Percentiles rank a stretch among this genome's conserved stretches.
These are phyloP conservation scores for Phasia obesa DNA, from an alignment of 2,888 invertebrate genomes.

Conservation along the genomic window DNA sequence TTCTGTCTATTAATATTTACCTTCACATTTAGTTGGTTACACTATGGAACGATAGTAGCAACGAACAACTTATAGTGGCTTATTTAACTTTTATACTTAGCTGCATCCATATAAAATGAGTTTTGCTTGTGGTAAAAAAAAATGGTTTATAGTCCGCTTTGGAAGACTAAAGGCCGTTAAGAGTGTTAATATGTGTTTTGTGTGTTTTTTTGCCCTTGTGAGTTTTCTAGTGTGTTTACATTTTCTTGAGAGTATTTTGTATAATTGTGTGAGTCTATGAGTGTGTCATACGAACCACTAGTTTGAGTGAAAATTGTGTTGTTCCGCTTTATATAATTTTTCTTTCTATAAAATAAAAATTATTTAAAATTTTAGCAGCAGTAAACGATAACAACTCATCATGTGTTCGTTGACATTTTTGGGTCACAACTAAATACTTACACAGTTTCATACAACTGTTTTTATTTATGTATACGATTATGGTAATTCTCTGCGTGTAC, in stretches of 20 bases:
- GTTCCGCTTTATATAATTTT: conserved; percentile 18
- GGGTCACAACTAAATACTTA: conserved; percentile 70
- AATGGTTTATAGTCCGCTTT: neutral
- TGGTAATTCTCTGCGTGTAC: neutral
- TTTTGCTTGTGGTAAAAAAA: conserved; percentile 46
- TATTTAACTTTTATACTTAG: conserved; percentile 66
- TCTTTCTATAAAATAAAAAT: conserved; percentile 54
- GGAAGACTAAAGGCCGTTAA: conserved; percentile 45
- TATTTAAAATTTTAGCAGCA: conserved; percentile 59
- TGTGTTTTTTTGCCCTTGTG: too few species aligned
- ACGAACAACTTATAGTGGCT: conserved; percentile 39
- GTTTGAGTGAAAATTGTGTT: conserved; percentile 27
- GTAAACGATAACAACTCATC: conserved; percentile 63
- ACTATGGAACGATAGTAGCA: too few species aligned
- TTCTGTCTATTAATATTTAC: too few species aligned
- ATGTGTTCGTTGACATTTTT: conserved; percentile 68
- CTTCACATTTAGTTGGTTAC: too few species aligned
- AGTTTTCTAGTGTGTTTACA: neutral
- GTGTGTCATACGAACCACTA: conserved; percentile 27
- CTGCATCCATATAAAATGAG: conserved; percentile 59
- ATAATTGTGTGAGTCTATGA: neutral
- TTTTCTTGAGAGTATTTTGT: conserved; percentile 1
- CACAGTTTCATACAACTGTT: conserved; percentile 40
- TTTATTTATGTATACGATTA: neutral
- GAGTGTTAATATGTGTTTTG: conserved; percentile 17